Percentiles rank a stretch among this genome's conserved stretches.
phyloP scores from a whole-genome alignment of 2,888 invertebrate genomes.

The Tetragonisca angustula region DNA sequence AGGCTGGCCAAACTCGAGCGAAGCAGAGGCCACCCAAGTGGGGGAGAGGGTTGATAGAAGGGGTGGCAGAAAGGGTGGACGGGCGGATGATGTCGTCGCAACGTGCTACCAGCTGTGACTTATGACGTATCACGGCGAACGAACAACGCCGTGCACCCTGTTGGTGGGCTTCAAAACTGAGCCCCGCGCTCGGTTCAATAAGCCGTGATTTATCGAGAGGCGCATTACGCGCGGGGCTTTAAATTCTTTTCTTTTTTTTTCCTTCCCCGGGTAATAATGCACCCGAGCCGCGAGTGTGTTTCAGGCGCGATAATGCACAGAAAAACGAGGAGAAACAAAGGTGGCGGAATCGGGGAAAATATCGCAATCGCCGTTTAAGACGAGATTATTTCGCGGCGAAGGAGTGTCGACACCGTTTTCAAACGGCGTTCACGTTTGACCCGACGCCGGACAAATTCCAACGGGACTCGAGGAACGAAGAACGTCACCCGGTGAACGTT shows the following conservation, averaged over 20 bases:
- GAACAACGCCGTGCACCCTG: constrained; percentile 63
- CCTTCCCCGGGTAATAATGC: constrained; percentile 60
- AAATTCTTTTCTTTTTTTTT: constrained; percentile 62
- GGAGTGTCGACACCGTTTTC: neutral
- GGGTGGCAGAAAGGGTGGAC: constrained; percentile 37
- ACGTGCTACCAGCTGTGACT: constrained; percentile 82
- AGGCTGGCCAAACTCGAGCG: constrained; percentile 67
- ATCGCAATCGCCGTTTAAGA: neutral
- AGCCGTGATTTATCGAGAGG: constrained; percentile 75
- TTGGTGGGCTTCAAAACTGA: constrained; percentile 71
- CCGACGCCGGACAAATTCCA: neutral
- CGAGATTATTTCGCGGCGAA: constrained; percentile 35
- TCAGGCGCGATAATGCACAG: constrained; percentile 11
- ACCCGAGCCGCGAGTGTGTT: constrained; percentile 13
- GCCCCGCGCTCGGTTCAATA: constrained; percentile 71
- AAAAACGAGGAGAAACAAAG: neutral
- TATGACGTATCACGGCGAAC: constrained; percentile 79
- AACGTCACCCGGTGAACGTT: too few species aligned
- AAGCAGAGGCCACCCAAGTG: constrained; percentile 31
- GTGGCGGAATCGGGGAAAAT: neutral
- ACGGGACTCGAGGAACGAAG: constrained; percentile 1
- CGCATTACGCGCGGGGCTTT: constrained; percentile 61
- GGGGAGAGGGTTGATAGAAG: constrained; percentile 13
- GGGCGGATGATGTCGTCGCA: constrained; percentile 78
- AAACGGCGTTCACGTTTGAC: constrained; percentile 6